These are phyloP conservation scores for Lottia gigantea DNA, from an alignment of 2,888 invertebrate genomes.

Conservation along the genomic window DNA sequence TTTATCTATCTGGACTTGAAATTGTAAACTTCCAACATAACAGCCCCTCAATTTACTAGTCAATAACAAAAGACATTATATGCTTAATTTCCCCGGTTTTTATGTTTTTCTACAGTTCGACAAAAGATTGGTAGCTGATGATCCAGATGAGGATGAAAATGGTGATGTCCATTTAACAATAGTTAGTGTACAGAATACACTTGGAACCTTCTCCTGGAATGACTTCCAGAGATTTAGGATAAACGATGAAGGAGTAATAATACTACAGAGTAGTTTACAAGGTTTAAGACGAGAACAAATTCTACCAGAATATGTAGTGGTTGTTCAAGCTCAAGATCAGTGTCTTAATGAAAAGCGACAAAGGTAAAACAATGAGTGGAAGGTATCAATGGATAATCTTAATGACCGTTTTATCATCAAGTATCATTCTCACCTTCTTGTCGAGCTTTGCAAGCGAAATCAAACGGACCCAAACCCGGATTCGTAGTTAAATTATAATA, in stretches of 20 bases:
- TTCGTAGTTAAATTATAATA: too few species aligned
- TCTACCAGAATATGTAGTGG: conserved; percentile 29
- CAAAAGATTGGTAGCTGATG: conserved; percentile 24
- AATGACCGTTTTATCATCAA: too few species aligned
- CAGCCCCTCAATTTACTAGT: too few species aligned
- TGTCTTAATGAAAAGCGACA: conserved; percentile 10
- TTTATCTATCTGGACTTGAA: too few species aligned
- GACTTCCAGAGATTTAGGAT: conserved; percentile 34
- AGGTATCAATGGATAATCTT: too few species aligned
- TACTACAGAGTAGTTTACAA: conserved; percentile 26
- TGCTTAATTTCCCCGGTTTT: too few species aligned
- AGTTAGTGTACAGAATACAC: conserved; percentile 15
- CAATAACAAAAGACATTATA: too few species aligned
- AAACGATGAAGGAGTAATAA: conserved; percentile 27
- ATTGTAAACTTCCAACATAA: too few species aligned
- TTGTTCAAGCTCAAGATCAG: conserved; percentile 34
- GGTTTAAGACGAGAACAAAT: conserved; percentile 31
- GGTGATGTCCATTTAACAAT: conserved; percentile 31
- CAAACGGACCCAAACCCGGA: too few species aligned
- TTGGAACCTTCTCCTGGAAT: conserved; percentile 23
- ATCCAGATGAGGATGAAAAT: conserved; percentile 34
- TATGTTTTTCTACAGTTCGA: not conserved
- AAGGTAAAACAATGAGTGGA: not conserved
- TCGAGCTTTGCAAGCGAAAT: too few species aligned
- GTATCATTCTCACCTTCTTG: too few species aligned